Conservation (phyloP, 2,113 vertebrate species). For the Melanerpes aurifrons region DNA sequence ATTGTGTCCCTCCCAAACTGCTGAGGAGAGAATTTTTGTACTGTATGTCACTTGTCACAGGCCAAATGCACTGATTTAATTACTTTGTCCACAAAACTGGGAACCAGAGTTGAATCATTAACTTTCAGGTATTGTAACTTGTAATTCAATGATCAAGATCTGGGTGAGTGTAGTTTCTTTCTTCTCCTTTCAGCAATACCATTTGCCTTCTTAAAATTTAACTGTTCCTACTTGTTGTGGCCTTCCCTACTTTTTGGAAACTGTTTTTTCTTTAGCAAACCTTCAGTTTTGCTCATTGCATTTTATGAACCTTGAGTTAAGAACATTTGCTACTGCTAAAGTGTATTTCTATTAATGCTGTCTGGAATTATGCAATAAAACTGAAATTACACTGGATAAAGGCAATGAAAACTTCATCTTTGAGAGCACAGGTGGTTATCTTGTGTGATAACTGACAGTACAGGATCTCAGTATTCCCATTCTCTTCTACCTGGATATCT, state of each 20-base stretch:
- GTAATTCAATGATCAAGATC: not conserved
- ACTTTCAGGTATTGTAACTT: not conserved
- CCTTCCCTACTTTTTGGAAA: not conserved
- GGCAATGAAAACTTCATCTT: not conserved
- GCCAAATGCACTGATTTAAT: not conserved
- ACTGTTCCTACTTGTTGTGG: not conserved
- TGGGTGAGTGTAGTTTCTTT: not conserved
- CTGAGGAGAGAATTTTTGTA: not conserved
- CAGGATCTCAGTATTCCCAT: not conserved
- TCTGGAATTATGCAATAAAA: not conserved
- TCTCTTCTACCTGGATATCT: fast-evolving
- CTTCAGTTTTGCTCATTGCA: not conserved
- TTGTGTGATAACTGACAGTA: not conserved
- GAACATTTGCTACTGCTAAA: not conserved
- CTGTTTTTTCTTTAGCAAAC: not conserved
- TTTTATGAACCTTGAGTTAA: not conserved
- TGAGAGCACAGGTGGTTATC: not conserved
- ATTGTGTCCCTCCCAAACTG: not conserved
- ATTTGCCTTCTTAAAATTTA: not conserved
- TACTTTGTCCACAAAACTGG: not conserved
- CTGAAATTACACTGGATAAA: not conserved
- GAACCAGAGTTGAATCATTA: not conserved
- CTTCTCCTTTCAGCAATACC: not conserved
- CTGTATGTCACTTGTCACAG: not conserved
- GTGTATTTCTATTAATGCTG: not conserved